Percentiles rank a stretch among this genome's conserved stretches.
These are phyloP conservation scores for Mythimna vitellina DNA, from an alignment of 2,888 invertebrate species.

Conservation along the genomic window DNA sequence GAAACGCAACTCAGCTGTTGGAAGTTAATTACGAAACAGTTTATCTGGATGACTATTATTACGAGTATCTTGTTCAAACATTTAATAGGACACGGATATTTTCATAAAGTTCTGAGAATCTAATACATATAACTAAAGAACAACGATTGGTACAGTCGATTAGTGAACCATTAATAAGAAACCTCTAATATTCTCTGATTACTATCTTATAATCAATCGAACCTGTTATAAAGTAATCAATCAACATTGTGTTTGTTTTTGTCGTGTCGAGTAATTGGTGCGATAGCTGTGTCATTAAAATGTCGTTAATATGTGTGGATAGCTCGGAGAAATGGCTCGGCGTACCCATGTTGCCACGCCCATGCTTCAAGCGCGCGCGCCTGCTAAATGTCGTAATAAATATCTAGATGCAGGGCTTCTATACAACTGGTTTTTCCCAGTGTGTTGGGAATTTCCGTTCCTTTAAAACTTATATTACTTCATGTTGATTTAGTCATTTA, in stretches of 20 bases:
- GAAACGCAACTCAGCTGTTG: slow-evolving; percentile 30
- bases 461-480: not conserved
- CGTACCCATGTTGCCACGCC: slow-evolving; percentile 50
- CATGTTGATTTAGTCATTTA: not conserved
- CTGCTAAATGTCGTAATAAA: slow-evolving; percentile 48
- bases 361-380: slow-evolving; percentile 56
- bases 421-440: slow-evolving; percentile 14
- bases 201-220: slow-evolving; percentile 30
- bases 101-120: not conserved
- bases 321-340: slow-evolving; percentile 57
- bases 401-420: slow-evolving; percentile 40
- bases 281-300: slow-evolving; percentile 52
- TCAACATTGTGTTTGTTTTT: slow-evolving; percentile 63
- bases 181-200: slow-evolving; percentile 35
- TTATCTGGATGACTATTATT: slow-evolving; percentile 17
- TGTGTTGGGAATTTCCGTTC: slow-evolving; percentile 23
- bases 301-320: slow-evolving; percentile 54
- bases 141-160: slow-evolving; percentile 20
- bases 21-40: slow-evolving; percentile 9
- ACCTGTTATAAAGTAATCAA: slow-evolving; percentile 60
- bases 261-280: slow-evolving; percentile 53
- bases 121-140: not conserved
- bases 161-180: slow-evolving; percentile 47
- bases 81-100: not conserved
- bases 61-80: slow-evolving; percentile 1